These are phyloP conservation scores for Clistopyga incitator DNA, from an alignment of 2,888 invertebrate genomes.

Conservation along the genomic window DNA sequence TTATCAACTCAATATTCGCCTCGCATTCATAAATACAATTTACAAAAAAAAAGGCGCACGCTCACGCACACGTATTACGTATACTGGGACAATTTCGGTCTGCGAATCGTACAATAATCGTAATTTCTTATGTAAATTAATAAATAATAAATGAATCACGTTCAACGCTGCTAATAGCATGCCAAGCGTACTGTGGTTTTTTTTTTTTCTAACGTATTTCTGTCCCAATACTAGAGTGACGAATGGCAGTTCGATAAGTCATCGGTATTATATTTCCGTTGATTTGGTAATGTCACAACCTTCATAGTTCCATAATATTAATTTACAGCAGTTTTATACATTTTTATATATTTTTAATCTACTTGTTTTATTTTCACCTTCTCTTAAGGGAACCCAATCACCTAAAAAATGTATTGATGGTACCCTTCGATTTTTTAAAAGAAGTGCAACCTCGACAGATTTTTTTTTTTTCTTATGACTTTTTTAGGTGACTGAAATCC, in stretches of 20 bases:
- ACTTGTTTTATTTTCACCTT: neutral
- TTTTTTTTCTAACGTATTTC: slow-evolving; percentile 39
- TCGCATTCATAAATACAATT: slow-evolving; percentile 44
- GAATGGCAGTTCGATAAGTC: slow-evolving; percentile 18
- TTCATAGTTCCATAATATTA: neutral
- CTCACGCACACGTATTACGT: slow-evolving; percentile 61
- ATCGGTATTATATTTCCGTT: slow-evolving; percentile 2
- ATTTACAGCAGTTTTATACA: neutral
- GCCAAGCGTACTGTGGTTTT: slow-evolving; percentile 78
- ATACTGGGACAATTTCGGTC: slow-evolving; percentile 56
- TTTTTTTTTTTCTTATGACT: neutral
- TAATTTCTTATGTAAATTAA: slow-evolving; percentile 46
- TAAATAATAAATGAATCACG: slow-evolving; percentile 56
- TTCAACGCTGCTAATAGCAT: slow-evolving; percentile 81
- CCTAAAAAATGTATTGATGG: no score
- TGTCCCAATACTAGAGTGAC: slow-evolving; percentile 11
- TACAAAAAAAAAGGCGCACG: slow-evolving; percentile 68
- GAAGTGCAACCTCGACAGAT: no score
- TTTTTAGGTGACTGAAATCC: neutral
- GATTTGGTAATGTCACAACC: neutral
- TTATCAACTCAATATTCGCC: slow-evolving; percentile 47
- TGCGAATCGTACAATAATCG: slow-evolving; percentile 61
- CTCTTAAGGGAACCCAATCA: no score
- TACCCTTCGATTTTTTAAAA: neutral
- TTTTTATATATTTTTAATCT: neutral